Base-by-base conservation (phyloP, 2,888 invertebrate genomes). In the Dryobotodes eremita region DNA sequence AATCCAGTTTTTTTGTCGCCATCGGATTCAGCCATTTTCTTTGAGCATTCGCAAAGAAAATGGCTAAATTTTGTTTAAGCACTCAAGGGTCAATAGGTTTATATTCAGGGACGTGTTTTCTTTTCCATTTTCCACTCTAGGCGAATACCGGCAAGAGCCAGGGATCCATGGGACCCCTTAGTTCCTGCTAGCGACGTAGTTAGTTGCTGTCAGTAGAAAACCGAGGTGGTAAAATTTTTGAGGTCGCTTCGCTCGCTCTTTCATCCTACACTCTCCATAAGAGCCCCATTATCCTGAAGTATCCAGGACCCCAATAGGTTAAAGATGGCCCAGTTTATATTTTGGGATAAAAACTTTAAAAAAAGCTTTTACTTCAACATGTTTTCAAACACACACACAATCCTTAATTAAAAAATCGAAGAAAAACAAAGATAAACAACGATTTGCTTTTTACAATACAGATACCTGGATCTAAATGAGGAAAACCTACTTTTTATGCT, bases 401-500 rank as follows among this genome's bases (percentile, higher is more conserved):
- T 46, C 20, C 1, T n/a, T 17, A 15, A 7, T 20, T 20, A 48
- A 23, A 48, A 2, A 7, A 15, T 10, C 8, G 17, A 17, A 42
- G 20, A 42, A 53, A 65, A 64, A 36, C 8, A 36, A 57, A 74
- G 0, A 55, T 31, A 62, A 77, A 46, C 6, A 50, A 65, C 11
- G 0, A 4, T 15, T 53, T 36, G 1, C 31, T 31, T 61, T 62
- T 42, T n/a, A 46, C 69, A 79, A n/a, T 31, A 42, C 20, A 66
- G n/a, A 26, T 70, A 61, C 42, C 6, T 62, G 48, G 13, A 62
- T 11, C 8, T 20, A 4, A 64, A 66, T 46, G 46, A 86, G 84
- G 75, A 78, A 86, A 86, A 83, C 26, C 48, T 62, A 61, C 26
- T 74, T 75, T 74, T 74, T 65, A 72, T 69, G 36, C n/a, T 55